Evolutionary conservation across 1,140 invertebrate species (phyloP).

Genomic region (Phortica variegata): DNA sequence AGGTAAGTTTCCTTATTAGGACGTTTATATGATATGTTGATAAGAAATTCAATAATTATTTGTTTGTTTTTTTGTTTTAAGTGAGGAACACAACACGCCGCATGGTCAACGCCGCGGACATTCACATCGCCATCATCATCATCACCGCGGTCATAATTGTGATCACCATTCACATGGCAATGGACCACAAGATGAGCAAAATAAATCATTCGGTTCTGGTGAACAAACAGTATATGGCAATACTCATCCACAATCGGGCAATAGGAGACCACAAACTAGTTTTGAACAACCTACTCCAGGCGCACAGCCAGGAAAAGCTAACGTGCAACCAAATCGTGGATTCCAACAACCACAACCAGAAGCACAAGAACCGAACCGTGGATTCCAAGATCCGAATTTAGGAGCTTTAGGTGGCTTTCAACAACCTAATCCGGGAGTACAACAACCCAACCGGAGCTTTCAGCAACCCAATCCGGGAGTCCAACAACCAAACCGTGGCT

Average conservation of each 20-base stretch:
- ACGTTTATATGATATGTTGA: too few relatives aligned
- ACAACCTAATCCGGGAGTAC: conserved; percentile 8
- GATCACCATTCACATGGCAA: not conserved
- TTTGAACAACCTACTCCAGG: not conserved
- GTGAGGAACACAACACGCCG: too few relatives aligned
- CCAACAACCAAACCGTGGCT: conserved; percentile 16
- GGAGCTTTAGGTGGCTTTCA: too few relatives aligned
- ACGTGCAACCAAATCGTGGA: too few relatives aligned
- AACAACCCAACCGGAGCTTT: not conserved
- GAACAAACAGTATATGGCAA: too few relatives aligned
- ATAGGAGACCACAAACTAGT: not conserved
- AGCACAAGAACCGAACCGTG: not conserved
- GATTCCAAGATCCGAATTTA: too few relatives aligned
- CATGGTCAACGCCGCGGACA: not conserved
- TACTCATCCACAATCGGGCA: too few relatives aligned
- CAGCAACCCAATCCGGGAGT: conserved; percentile 10
- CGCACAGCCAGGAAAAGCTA: not conserved
- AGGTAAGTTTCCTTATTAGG: too few relatives aligned
- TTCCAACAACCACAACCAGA: conserved; percentile 1
- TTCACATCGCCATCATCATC: conserved; percentile 3
- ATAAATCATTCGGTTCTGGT: not conserved
- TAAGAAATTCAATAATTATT: too few relatives aligned
- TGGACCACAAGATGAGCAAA: not conserved
- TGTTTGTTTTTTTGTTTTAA: too few relatives aligned
- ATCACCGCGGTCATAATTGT: not conserved